These are phyloP conservation scores for Mesoclemmys tuberculata DNA, from an alignment of 2,113 vertebrate species.

Conservation along the genomic window DNA sequence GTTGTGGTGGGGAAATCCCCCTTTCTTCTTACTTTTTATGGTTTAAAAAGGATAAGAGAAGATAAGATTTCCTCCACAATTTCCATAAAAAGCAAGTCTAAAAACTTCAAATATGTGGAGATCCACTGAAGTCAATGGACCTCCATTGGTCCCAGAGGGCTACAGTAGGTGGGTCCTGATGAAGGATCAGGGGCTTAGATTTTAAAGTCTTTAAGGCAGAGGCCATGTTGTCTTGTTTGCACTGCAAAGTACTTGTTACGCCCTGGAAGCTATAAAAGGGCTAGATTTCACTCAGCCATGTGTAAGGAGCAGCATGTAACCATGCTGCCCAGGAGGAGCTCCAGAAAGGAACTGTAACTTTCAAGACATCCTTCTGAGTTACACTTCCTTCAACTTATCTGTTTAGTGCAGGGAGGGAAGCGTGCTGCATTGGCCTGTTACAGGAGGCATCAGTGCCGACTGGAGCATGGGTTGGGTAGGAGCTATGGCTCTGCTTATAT, in stretches of 20 bases:
- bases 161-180: rapidly evolving
- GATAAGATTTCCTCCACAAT: neutral
- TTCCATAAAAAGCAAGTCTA: neutral
- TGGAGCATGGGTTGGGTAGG: neutral
- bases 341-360: neutral
- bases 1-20: neutral
- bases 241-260: neutral
- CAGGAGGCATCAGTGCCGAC: neutral
- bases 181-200: rapidly evolving
- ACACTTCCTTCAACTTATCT: neutral
- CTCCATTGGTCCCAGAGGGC: no score
- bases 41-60: neutral
- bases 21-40: neutral
- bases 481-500: rapidly evolving
- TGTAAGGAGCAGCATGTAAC: neutral
- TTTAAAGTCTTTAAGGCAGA: neutral
- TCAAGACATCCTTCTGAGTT: rapidly evolving
- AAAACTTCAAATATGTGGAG: neutral
- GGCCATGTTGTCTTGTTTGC: neutral
- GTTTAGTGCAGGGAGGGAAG: neutral
- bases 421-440: neutral
- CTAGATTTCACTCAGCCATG: neutral
- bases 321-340: neutral
- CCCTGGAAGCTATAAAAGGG: neutral
- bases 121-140: neutral